Percentiles rank a stretch among this genome's conserved stretches.
Conservation (phyloP, 2,888 invertebrate species). For the Nomada goodeniana region DNA sequence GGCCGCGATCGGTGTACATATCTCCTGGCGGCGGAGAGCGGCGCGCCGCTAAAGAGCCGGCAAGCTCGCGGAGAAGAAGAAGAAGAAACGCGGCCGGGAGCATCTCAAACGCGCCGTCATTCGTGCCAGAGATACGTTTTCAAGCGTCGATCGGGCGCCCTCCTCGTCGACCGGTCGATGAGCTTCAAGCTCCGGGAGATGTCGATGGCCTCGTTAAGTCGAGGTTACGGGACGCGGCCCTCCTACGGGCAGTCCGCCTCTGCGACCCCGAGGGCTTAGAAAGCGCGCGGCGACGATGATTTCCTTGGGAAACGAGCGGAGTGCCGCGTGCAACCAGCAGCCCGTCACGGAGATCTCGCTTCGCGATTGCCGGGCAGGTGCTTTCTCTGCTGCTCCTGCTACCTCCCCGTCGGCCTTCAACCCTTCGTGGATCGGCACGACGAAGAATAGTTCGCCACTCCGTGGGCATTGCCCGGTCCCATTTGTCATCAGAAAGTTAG, state of each 20-base stretch:
- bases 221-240: slow-evolving; percentile 49
- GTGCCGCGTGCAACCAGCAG: slow-evolving; percentile 23
- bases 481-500: too few relatives aligned
- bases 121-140: slow-evolving; percentile 63
- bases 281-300: slow-evolving; percentile 18
- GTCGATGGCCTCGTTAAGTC: slow-evolving; percentile 67
- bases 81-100: slow-evolving; percentile 67
- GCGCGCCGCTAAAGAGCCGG: slow-evolving; percentile 70
- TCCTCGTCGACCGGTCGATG: slow-evolving; percentile 50
- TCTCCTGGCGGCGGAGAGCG: slow-evolving; percentile 36
- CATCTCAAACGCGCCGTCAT: slow-evolving; percentile 76
- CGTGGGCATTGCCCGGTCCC: not conserved
- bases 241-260: slow-evolving; percentile 4
- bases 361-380: slow-evolving; percentile 44
- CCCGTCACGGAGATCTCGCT: slow-evolving; percentile 21
- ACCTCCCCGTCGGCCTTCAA: slow-evolving; percentile 3
- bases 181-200: slow-evolving; percentile 60
- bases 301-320: slow-evolving; percentile 33
- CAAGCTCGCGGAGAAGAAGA: slow-evolving; percentile 61
- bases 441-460: not conserved
- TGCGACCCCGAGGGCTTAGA: slow-evolving; percentile 26
- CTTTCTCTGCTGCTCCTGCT: slow-evolving; percentile 10
- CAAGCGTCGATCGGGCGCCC: slow-evolving; percentile 60
- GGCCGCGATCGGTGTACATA: slow-evolving; percentile 50
- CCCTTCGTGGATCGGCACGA: not conserved